Percentiles rank a stretch among this genome's conserved stretches.
phyloP scores from a whole-genome alignment of 1,140 invertebrate genomes.

The Ptiloglossa arizonensis region DNA sequence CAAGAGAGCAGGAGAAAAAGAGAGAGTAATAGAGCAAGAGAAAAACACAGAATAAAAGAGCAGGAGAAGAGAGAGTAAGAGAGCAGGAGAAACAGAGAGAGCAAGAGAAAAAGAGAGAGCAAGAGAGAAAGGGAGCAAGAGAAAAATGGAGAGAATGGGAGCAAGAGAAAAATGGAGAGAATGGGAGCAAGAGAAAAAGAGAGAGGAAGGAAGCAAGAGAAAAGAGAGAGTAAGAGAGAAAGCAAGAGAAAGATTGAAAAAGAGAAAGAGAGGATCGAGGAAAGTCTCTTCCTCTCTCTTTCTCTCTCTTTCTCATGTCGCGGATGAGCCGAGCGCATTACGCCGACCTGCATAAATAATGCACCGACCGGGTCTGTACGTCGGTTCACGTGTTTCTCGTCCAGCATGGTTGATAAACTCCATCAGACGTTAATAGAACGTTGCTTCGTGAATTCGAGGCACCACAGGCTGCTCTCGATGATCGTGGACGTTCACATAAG shows the following conservation, averaged over 20 bases:
- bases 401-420: conserved; percentile 31
- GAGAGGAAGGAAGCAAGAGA: too few species aligned
- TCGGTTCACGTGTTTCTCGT: conserved; percentile 23
- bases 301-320: neutral
- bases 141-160: too few species aligned
- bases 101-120: too few species aligned
- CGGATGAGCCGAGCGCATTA: conserved; percentile 16
- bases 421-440: conserved; percentile 32
- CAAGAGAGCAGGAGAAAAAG: too few species aligned
- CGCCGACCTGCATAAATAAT: conserved; percentile 29
- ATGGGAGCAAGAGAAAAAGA: too few species aligned
- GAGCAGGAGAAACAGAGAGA: too few species aligned
- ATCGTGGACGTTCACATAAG: conserved; percentile 18
- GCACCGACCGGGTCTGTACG: neutral
- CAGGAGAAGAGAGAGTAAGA: neutral
- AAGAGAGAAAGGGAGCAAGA: neutral
- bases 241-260: neutral
- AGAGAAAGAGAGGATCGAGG: neutral
- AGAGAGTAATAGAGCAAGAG: too few species aligned
- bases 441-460: neutral
- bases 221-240: too few species aligned
- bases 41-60: too few species aligned
- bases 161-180: too few species aligned
- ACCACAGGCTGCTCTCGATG: neutral
- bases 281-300: neutral